Evolutionary conservation across 2,113 vertebrate genomes (phyloP).

Genomic region (Fukomys damarensis): DNA sequence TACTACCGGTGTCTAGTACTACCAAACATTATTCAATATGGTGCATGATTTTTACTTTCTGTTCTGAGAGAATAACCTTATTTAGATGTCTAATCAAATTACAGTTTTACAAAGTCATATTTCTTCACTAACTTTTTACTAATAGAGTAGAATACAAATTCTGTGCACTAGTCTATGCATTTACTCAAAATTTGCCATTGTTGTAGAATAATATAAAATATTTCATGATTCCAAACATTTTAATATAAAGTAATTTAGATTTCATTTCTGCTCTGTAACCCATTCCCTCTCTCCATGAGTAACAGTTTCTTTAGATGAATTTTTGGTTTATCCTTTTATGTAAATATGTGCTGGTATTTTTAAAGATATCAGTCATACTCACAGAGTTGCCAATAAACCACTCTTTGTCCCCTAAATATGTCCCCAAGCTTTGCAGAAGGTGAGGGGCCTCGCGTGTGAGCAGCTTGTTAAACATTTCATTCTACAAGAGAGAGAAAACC

Average conservation of each 20-base stretch:
- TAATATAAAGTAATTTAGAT: neutral
- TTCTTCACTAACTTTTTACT: neutral
- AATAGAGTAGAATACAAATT: neutral
- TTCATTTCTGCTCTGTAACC: neutral
- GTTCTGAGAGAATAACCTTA: neutral
- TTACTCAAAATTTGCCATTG: too few species aligned
- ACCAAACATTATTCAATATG: neutral
- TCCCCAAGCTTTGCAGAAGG: conserved; percentile 84
- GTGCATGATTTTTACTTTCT: neutral
- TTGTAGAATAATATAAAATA: neutral
- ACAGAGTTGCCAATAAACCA: conserved; percentile 89
- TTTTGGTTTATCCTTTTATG: neutral
- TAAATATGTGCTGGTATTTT: neutral
- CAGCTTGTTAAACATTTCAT: conserved; percentile 83
- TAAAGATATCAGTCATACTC: conserved; percentile 78
- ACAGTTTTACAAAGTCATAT: neutral
- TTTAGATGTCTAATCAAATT: neutral
- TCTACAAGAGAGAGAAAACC: conserved; percentile 71
- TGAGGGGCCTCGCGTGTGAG: conserved; percentile 81
- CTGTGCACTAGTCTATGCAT: neutral
- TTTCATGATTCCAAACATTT: neutral
- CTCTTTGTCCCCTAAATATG: conserved; percentile 83
- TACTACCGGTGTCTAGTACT: neutral
- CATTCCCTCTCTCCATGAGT: neutral
- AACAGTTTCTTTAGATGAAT: neutral